Conservation (phyloP, 2,888 invertebrate genomes). For the Halictus ligatus region DNA sequence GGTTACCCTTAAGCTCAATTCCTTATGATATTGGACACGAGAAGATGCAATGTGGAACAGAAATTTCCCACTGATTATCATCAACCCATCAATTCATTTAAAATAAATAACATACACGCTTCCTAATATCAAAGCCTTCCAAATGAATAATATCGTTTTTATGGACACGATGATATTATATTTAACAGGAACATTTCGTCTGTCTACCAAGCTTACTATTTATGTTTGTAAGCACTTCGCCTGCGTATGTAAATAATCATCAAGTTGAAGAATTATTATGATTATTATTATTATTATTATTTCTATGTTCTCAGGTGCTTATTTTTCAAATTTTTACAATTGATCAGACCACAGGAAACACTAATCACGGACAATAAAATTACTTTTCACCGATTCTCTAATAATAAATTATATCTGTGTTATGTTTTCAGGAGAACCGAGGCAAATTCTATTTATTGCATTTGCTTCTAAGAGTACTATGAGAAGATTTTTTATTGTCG, state of each 20-base stretch:
- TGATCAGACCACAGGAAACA: slow-evolving; percentile 10
- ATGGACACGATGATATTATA: slow-evolving; percentile 5
- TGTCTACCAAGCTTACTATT: slow-evolving; percentile 5
- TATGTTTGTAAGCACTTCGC: slow-evolving; percentile 4
- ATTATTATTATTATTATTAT: slow-evolving; percentile 8
- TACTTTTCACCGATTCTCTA: slow-evolving; percentile 18
- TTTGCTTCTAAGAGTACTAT: slow-evolving; percentile 6
- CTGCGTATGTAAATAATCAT: slow-evolving; percentile 5
- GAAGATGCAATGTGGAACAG: slow-evolving; percentile 9
- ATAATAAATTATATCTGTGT: slow-evolving; percentile 13
- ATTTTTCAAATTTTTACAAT: slow-evolving; percentile 14
- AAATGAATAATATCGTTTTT: not conserved
- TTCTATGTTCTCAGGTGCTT: slow-evolving; percentile 36
- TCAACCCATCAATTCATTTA: not conserved
- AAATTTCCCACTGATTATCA: slow-evolving; percentile 8
- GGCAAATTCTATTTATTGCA: slow-evolving; percentile 16
- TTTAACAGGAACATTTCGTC: slow-evolving; percentile 7
- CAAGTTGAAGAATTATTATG: slow-evolving; percentile 9
- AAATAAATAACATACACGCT: slow-evolving; percentile 18
- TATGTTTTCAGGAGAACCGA: slow-evolving; percentile 37
- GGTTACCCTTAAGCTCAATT: slow-evolving; percentile 27
- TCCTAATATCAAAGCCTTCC: not conserved
- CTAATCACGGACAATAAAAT: slow-evolving; percentile 8
- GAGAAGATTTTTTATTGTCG: not conserved
- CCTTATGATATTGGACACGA: slow-evolving; percentile 20